phyloP scores from a whole-genome alignment of 2,888 invertebrate species.

The Dexiosoma caninum region DNA sequence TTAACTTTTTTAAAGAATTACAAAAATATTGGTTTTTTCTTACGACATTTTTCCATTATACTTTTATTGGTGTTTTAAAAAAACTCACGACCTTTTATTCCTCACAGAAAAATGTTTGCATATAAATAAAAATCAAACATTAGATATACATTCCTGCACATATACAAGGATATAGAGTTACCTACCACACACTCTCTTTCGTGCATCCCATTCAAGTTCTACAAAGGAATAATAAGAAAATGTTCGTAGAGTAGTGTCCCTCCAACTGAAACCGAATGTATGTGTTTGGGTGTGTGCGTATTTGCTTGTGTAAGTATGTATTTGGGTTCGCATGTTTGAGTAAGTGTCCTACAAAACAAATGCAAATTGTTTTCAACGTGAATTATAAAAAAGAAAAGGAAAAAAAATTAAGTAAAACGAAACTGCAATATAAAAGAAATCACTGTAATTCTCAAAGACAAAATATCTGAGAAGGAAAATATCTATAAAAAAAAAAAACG shows the following conservation, averaged over 20 bases:
- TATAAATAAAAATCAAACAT: constrained; percentile 4
- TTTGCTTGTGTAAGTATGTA: background rate
- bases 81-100: constrained; percentile 11
- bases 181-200: too few species aligned
- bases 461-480: background rate
- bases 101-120: constrained; percentile 6
- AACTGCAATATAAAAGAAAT: constrained; percentile 52
- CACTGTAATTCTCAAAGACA: constrained; percentile 59
- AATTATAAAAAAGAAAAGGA: background rate
- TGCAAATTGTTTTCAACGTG: constrained; percentile 54
- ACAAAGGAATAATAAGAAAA: background rate
- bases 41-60: background rate
- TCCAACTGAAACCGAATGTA: background rate
- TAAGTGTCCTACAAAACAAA: constrained; percentile 51
- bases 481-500: background rate
- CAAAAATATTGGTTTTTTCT: background rate
- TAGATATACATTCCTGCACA: background rate
- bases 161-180: background rate
- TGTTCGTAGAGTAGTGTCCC: background rate
- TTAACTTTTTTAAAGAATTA: background rate
- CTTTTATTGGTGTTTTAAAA: constrained; percentile 17
- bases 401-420: background rate
- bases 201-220: background rate
- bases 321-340: background rate
- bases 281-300: background rate